Conservation (phyloP, 2,888 invertebrate genomes). For the Serripes groenlandicus region DNA sequence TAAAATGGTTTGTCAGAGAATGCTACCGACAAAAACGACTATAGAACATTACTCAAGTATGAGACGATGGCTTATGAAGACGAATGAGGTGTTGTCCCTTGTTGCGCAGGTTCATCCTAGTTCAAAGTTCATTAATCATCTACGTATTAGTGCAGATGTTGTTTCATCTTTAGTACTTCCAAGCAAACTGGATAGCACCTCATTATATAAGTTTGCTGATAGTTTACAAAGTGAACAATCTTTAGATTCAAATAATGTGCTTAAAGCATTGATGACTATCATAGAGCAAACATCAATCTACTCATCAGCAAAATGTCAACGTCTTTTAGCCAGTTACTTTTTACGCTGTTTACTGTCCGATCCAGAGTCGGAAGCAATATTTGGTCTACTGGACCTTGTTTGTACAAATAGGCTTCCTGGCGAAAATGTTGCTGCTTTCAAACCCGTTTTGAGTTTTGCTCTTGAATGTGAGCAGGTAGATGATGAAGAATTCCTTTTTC, state of each 20-base stretch:
- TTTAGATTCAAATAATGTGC: constrained; percentile 17
- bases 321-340: constrained; percentile 36
- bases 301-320: neutral
- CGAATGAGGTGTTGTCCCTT: constrained; percentile 9
- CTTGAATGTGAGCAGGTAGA: constrained; percentile 1
- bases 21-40: constrained; percentile 28
- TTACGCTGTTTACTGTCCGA: constrained; percentile 40
- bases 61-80: constrained; percentile 21
- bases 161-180: constrained; percentile 18
- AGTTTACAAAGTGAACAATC: neutral
- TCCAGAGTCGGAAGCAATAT: constrained; percentile 30
- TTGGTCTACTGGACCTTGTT: constrained; percentile 1
- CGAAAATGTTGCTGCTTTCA: constrained; percentile 14
- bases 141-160: constrained; percentile 35
- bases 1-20: constrained; percentile 28
- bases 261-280: constrained; percentile 1
- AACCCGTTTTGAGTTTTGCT: constrained; percentile 20
- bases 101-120: constrained; percentile 17
- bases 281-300: neutral
- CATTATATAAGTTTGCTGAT: neutral
- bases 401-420: constrained; percentile 20
- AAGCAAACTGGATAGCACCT: neutral
- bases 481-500: constrained; percentile 1
- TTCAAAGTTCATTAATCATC: constrained; percentile 3
- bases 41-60: neutral